Evolutionary conservation across 1,140 invertebrate genomes (phyloP).

Genomic region (Drosophila varians): DNA sequence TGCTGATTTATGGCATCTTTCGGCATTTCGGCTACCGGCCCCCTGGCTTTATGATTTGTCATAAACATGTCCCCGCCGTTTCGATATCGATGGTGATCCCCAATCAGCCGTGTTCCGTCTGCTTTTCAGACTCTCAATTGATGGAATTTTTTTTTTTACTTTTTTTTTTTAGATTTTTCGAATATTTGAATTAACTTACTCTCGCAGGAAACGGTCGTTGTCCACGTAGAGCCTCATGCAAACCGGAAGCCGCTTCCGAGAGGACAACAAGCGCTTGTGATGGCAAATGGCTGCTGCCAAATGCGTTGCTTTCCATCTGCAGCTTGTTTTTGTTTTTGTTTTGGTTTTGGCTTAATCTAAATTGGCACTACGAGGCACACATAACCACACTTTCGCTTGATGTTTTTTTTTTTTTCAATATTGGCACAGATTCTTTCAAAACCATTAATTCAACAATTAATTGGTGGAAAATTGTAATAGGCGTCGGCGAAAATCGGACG

Average conservation of each 20-base stretch:
- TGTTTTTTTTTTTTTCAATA: constrained; percentile 37
- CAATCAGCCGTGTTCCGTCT: no score
- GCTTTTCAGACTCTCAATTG: no score
- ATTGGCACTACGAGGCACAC: constrained; percentile 49
- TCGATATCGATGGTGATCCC: constrained; percentile 9
- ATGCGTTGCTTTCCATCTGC: constrained; percentile 84
- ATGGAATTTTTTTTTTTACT: no score
- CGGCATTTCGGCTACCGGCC: constrained; percentile 62
- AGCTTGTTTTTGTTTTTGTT: constrained; percentile 39
- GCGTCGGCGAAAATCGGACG: constrained; percentile 46
- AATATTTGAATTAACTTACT: constrained; percentile 64
- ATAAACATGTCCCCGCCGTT: constrained; percentile 70
- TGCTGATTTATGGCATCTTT: constrained; percentile 71
- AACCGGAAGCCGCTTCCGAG: constrained; percentile 89
- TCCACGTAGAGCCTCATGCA: constrained; percentile 90
- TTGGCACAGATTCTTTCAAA: constrained; percentile 22
- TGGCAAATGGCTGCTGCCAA: constrained; percentile 86
- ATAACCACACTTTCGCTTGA: constrained; percentile 61
- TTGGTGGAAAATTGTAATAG: constrained; percentile 16
- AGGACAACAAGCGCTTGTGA: constrained; percentile 92
- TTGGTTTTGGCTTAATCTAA: constrained; percentile 35
- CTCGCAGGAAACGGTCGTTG: constrained; percentile 87
- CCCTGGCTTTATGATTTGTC: constrained; percentile 74
- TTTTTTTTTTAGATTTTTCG: not conserved
- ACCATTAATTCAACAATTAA: constrained; percentile 3